phyloP scores from a whole-genome alignment of 2,888 invertebrate species.

The Acleris holmiana region DNA sequence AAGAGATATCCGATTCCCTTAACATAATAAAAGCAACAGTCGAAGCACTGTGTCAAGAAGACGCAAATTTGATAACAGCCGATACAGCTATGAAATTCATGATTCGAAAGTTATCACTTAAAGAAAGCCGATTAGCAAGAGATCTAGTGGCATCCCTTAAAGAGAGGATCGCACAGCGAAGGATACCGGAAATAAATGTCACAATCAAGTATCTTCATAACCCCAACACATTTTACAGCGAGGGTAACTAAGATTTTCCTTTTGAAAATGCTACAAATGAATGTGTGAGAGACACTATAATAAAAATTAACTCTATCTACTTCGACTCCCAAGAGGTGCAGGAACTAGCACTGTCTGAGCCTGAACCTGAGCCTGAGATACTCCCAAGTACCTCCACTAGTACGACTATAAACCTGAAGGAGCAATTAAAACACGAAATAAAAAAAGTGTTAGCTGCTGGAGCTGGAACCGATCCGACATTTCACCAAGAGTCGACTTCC shows the following conservation, averaged over 20 bases:
- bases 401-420: no score
- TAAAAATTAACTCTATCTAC: no score
- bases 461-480: background rate
- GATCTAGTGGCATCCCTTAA: constrained; percentile 18
- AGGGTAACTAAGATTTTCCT: no score
- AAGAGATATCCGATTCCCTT: constrained; percentile 15
- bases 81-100: constrained; percentile 22
- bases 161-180: constrained; percentile 15
- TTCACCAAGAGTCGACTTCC: background rate
- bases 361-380: no score
- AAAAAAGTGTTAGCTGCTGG: no score
- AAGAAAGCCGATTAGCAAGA: background rate
- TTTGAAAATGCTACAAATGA: no score
- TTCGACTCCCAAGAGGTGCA: no score
- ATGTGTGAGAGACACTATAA: no score
- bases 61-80: constrained; percentile 18
- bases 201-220: no score
- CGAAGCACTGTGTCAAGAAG: constrained; percentile 19
- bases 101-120: constrained; percentile 17
- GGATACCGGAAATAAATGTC: background rate
- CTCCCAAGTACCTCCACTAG: no score
- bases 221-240: no score
- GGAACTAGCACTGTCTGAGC: no score
- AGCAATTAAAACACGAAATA: constrained; percentile 3
- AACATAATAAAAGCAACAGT: constrained; percentile 17